phyloP scores from a whole-genome alignment of 2,113 vertebrate species.

The Mystacornis crossleyi region DNA sequence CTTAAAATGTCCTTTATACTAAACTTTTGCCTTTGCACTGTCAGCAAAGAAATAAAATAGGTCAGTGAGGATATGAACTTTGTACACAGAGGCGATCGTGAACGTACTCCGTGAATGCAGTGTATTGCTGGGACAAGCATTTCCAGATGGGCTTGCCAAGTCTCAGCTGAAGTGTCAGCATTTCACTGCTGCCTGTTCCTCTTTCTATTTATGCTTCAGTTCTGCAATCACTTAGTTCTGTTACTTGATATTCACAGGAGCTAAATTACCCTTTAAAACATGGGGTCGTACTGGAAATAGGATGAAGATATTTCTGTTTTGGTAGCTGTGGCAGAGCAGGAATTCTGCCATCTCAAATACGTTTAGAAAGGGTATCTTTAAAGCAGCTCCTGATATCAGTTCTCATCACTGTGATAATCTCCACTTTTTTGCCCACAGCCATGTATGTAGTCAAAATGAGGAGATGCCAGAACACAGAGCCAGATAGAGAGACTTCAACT shows the following conservation, averaged over 20 bases:
- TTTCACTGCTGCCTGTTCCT: slow-evolving; percentile 37
- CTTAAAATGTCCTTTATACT: background rate
- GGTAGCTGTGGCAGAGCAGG: background rate
- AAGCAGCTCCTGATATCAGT: background rate
- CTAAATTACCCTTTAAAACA: slow-evolving; percentile 21
- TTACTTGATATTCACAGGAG: slow-evolving; percentile 19
- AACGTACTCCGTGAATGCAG: background rate
- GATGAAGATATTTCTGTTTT: background rate
- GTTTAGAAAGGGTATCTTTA: background rate
- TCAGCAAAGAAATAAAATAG: background rate
- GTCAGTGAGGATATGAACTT: background rate
- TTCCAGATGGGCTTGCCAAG: slow-evolving; percentile 43
- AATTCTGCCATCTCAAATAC: background rate
- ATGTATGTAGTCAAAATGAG: background rate
- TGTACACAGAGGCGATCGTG: background rate
- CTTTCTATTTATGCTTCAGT: slow-evolving; percentile 55
- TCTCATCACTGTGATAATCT: background rate
- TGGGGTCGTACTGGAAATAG: background rate
- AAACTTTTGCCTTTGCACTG: background rate
- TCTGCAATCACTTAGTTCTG: background rate
- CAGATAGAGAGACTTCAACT: background rate
- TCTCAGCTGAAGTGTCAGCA: slow-evolving; percentile 4
- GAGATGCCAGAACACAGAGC: background rate
- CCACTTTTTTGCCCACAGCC: background rate
- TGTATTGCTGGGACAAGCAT: background rate